Conservation (phyloP, 2,888 invertebrate genomes). For the Pterostichus madidus region DNA sequence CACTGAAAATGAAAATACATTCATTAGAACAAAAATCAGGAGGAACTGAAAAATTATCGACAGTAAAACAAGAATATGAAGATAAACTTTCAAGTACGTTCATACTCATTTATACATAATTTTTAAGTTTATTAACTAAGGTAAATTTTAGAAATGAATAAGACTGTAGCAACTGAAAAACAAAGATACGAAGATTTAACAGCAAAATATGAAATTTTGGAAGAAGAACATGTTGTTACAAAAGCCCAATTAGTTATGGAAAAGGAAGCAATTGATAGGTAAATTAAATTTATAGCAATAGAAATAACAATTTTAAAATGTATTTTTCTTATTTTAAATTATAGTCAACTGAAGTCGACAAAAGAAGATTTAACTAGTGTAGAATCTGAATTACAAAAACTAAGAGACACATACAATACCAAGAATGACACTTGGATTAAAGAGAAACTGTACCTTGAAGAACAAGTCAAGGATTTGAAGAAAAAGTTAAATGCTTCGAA, state of each 20-base stretch:
- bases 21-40: conserved; percentile 82
- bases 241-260: conserved; percentile 90
- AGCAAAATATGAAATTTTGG: conserved; percentile 89
- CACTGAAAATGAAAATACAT: conserved; percentile 86
- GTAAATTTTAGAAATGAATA: conserved; percentile 81
- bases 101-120: conserved; percentile 67
- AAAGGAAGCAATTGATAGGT: conserved; percentile 89
- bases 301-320: neutral
- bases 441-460: conserved; percentile 86
- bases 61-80: conserved; percentile 84
- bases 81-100: conserved; percentile 85
- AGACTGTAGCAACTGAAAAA: conserved; percentile 83
- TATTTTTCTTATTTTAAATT: conserved; percentile 69
- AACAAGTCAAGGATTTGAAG: conserved; percentile 68
- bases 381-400: conserved; percentile 82
- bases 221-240: conserved; percentile 91
- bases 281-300: conserved; percentile 69
- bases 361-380: conserved; percentile 82
- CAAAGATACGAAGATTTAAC: conserved; percentile 90
- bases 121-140: too few species aligned
- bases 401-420: conserved; percentile 82
- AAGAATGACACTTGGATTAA: conserved; percentile 86
- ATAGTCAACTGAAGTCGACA: conserved; percentile 81
- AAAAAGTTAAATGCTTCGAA: conserved; percentile 30
- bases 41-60: conserved; percentile 83